Evolutionary conservation across 2,888 invertebrate species (phyloP), one percentile per base, ranked within the genome.

Genomic region (Saturnia japonica): DNA sequence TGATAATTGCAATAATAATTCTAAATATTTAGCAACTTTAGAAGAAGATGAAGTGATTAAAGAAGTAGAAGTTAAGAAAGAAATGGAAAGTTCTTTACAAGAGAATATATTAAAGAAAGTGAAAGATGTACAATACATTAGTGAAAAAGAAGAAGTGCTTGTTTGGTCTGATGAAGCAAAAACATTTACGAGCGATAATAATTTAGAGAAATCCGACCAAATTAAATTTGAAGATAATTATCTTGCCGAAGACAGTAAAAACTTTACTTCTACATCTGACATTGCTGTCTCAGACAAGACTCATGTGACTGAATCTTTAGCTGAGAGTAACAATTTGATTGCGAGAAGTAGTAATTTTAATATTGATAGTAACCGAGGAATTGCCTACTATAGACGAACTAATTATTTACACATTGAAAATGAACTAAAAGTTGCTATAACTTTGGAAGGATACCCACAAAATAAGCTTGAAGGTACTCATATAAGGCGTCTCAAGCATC

Each of bases 401-500:
- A 93, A 93, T 74, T 93, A 93, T 72, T 79, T 93, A 45, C 90
- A 93, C 25, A 88, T 93, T 0, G 92, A 93, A 74, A 84, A 84
- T 8, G 91, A 93, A 74, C 72, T 93, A 0, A 93, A 93, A 84
- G 85, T 91, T 0, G 92, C 93, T 0, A 87, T 93, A 34, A 89
- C 90, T 0, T 76, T 93, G 42, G 91, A 91, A 70, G 92, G 89
- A 0, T 93, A 93, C 67, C 93, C 93, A 0, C 85, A 88, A 40
- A 88, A 90, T 72, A 93, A 93, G 73, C 71, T 93, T 4, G 91
- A 93, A 81, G 92, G 92, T 0, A 88, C 89, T 0, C 92, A 93
- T 57, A 91, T 93, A 42, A 83, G 89, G 28, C 78, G 91, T 60
- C 72, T 93, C 1, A 91, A 91, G 68, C 90, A 91, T 77, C 76